Conservation (phyloP, 2,888 invertebrate species). For the Netelia inedita region DNA sequence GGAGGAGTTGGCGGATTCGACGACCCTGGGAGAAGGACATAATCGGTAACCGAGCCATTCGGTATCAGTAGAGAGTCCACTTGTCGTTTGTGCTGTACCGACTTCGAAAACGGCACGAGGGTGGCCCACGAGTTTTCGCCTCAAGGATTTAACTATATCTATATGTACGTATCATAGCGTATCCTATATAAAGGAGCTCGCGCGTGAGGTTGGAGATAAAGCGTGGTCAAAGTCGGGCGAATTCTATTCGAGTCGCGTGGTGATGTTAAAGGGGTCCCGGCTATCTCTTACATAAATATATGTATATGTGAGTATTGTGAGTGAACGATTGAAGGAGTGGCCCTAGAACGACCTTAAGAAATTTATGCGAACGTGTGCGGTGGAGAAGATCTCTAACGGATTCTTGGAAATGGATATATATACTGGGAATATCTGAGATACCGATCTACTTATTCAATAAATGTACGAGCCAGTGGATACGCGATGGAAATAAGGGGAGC, state of each 20-base stretch:
- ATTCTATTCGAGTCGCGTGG: conserved; percentile 57
- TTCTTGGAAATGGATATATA: conserved; percentile 24
- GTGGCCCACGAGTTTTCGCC: conserved; percentile 8
- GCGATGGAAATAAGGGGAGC: neutral
- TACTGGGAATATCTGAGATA: conserved; percentile 15
- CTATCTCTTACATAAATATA: neutral
- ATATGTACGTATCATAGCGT: neutral
- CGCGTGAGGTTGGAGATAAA: conserved; percentile 58
- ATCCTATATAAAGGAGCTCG: neutral
- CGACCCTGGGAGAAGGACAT: conserved; percentile 31
- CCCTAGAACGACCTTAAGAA: conserved; percentile 35
- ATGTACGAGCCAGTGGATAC: conserved; percentile 13
- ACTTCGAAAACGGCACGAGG: conserved; percentile 34
- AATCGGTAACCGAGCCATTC: conserved; percentile 52
- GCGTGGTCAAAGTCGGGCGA: conserved; percentile 58
- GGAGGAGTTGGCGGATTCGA: conserved; percentile 29
- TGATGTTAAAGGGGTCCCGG: conserved; percentile 5
- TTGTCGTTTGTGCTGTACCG: conserved; percentile 48
- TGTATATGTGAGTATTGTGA: conserved; percentile 9
- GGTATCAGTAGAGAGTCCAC: conserved; percentile 42
- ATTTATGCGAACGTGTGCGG: conserved; percentile 51
- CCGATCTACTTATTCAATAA: conserved; percentile 41
- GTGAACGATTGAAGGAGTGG: conserved; percentile 1
- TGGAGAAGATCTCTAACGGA: conserved; percentile 7
- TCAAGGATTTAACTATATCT: conserved; percentile 20